These are phyloP conservation scores for Meles meles DNA, from an alignment of 2,113 vertebrate species.

Conservation along the genomic window DNA sequence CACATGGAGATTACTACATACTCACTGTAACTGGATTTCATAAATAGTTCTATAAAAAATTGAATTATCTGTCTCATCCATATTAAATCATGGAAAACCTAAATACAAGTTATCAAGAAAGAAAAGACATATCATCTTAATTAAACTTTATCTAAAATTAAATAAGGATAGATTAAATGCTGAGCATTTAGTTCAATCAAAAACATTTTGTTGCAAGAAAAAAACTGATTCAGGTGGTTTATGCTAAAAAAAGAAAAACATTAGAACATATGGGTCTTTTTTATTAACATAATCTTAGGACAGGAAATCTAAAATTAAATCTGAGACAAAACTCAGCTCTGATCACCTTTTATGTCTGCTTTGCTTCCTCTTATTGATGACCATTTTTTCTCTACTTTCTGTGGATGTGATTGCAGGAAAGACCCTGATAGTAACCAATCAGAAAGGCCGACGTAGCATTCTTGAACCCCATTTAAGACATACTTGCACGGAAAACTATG, in stretches of 20 bases:
- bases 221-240: neutral
- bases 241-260: neutral
- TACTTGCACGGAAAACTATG: neutral
- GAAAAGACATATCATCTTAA: neutral
- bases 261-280: neutral
- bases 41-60: neutral
- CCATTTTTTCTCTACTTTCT: neutral
- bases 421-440: neutral
- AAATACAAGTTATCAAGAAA: neutral
- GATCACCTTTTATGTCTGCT: neutral
- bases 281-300: neutral
- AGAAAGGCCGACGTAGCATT: neutral
- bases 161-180: neutral
- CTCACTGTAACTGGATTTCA: neutral
- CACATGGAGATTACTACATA: neutral
- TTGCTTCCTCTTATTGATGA: neutral
- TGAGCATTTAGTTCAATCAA: neutral
- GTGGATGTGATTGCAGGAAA: neutral
- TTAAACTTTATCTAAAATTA: neutral
- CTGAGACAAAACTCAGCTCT: neutral
- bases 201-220: neutral
- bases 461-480: neutral
- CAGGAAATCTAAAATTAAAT: neutral
- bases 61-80: neutral
- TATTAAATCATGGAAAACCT: neutral